phyloP scores from a whole-genome alignment of 1,140 invertebrate genomes.

The Aphelenchoides avenae region DNA sequence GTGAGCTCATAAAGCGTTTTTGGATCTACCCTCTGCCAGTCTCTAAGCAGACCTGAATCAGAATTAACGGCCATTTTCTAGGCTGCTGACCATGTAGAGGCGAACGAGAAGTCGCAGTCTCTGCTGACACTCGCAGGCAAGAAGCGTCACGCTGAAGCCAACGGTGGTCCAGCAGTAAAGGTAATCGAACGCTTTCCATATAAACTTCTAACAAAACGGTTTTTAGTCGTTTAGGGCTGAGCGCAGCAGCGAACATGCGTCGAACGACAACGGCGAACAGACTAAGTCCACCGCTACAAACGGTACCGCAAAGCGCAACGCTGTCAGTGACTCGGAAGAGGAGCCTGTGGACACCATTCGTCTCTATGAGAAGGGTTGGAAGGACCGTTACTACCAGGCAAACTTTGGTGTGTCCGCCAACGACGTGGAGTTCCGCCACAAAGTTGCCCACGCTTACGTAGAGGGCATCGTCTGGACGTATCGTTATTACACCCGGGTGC shows the following conservation, averaged over 20 bases:
- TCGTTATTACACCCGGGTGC: conserved; percentile 88
- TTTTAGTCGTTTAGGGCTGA: conserved; percentile 63
- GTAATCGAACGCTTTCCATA: no score
- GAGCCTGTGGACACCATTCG: conserved; percentile 85
- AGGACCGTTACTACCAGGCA: conserved; percentile 90
- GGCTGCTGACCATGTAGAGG: conserved; percentile 8
- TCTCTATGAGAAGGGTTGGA: conserved; percentile 95
- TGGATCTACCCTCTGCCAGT: no score
- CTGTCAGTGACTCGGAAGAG: conserved; percentile 66
- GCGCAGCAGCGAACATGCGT: conserved; percentile 63
- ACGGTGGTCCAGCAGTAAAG: conserved; percentile 31
- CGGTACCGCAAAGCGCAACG: no score
- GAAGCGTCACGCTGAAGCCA: conserved; percentile 11
- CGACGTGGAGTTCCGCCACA: conserved; percentile 79
- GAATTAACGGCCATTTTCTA: not conserved
- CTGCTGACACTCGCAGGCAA: conserved; percentile 25
- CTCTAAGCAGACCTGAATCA: no score
- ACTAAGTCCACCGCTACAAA: no score
- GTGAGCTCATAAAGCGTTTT: no score
- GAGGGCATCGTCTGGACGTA: conserved; percentile 94
- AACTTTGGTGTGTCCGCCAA: conserved; percentile 84
- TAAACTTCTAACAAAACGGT: no score
- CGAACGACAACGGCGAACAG: not conserved
- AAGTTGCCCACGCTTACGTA: conserved; percentile 83
- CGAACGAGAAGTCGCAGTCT: conserved; percentile 22